These are phyloP conservation scores for Eristalis tenax DNA, from an alignment of 2,888 invertebrate genomes.

Conservation along the genomic window DNA sequence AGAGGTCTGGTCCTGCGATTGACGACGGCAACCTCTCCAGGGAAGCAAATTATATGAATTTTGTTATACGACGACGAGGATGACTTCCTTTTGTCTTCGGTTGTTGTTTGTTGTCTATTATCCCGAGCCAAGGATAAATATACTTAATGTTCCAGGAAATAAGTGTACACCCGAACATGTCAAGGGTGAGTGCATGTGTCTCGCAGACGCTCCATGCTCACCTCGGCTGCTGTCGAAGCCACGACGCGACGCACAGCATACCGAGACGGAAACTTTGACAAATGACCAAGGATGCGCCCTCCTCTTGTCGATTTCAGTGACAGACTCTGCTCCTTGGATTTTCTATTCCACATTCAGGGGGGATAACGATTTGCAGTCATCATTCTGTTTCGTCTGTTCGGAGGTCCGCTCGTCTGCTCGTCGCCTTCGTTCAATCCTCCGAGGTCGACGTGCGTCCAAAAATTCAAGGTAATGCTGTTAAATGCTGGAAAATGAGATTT, in stretches of 20 bases:
- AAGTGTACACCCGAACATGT: conserved; percentile 12
- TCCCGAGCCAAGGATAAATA: conserved; percentile 36
- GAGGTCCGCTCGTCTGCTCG: not conserved
- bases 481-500: conserved; percentile 37
- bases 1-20: not conserved
- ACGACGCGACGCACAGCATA: not conserved
- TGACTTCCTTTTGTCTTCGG: conserved; percentile 44
- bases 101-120: conserved; percentile 33
- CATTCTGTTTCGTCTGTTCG: too few relatives aligned
- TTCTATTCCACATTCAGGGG: conserved; percentile 40
- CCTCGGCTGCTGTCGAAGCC: not conserved
- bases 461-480: conserved; percentile 39
- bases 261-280: conserved; percentile 45
- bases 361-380: conserved; percentile 37
- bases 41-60: conserved; percentile 58
- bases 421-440: not conserved
- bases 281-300: conserved; percentile 37
- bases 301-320: conserved; percentile 32
- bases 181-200: too few relatives aligned
- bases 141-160: conserved; percentile 52
- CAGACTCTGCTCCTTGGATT: conserved; percentile 47
- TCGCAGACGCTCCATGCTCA: not conserved
- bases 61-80: conserved; percentile 29
- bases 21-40: conserved; percentile 20
- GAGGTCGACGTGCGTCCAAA: not conserved